Base-by-base conservation (phyloP, 1,140 invertebrate species). In the Druon quercuslanigerum region DNA sequence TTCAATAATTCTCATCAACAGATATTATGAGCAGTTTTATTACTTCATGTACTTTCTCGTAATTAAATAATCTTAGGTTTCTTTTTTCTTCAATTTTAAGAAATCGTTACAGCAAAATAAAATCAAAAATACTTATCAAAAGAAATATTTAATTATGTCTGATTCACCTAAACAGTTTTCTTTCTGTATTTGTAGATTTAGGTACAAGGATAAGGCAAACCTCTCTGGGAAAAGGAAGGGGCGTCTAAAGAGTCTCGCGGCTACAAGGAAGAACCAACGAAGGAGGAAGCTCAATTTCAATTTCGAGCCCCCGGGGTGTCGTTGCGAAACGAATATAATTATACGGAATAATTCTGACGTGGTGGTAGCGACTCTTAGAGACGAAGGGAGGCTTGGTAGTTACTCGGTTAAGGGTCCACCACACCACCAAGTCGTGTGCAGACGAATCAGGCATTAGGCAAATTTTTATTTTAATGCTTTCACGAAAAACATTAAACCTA, bases 261-360 rank as follows among this genome's bases (percentile, higher is more conserved):
- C 87, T 85, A 89, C 79, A 76, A 75, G 75, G 72, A 73, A 76
- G 79, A 81, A 79, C 71, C 77, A 80, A 75, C 76, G 79, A 54
- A 75, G 75, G 72, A n/a, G 88, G 87, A 88, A 88, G 88, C 87
- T 91, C 89, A 91, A 91, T 91, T 91, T 91, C 90, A 91, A 91
- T 91, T 91, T 91, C 87, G 84, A 89, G 89, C 86, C 90, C 86
- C 90, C 80, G 79, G 90, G 88, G 89, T 90, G 88, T 91, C 90
- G 88, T 91, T 91, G 86, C 86, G 86, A 90, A 91, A 91, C 89
- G 90, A 91, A 91, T 91, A 91, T 91, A 91, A 91, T 91, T 91
- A 91, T 91, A 90, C 90, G 87, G 85, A 91, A 91, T 91, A 91
- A 91, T 91, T 91, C 87, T 91, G 89, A 90, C 87, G 85, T 85